A percentile compares a stretch with the other conserved stretches of the same genome.
These are phyloP conservation scores for Peromyscus nudipes DNA, from an alignment of 2,797 vertebrate genomes.

Conservation along the genomic window DNA sequence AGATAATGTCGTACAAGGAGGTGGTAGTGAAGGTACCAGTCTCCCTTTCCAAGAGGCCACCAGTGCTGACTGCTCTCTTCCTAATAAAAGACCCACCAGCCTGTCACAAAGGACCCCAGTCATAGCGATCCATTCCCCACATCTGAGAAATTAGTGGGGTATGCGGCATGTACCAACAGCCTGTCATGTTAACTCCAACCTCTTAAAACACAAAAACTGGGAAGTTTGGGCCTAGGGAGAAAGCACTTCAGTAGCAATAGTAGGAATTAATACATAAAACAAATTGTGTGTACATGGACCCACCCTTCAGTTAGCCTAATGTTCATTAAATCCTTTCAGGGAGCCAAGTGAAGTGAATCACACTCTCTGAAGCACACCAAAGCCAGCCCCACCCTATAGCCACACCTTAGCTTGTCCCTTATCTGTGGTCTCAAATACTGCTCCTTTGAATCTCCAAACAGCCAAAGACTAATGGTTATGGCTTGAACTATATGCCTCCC, in stretches of 20 bases:
- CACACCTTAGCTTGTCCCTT: not conserved
- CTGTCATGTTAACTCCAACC: not conserved
- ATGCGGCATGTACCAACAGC: not conserved
- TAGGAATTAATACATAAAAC: not conserved
- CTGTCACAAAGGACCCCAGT: not conserved
- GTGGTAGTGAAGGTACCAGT: not conserved
- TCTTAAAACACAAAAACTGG: not conserved
- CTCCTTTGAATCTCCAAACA: not conserved
- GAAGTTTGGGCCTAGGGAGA: not conserved
- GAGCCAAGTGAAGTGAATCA: not conserved
- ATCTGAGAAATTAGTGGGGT: not conserved
- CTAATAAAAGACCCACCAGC: not conserved
- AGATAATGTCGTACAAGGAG: slow-evolving; percentile 36
- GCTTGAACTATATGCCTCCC: not conserved
- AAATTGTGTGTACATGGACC: not conserved
- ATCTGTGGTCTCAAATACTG: not conserved
- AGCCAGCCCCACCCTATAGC: not conserved
- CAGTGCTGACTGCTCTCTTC: slow-evolving; percentile 31
- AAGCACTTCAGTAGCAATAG: not conserved
- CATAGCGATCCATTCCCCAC: not conserved
- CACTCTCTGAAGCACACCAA: not conserved
- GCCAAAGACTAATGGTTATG: not conserved
- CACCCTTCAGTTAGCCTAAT: not conserved
- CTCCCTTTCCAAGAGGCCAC: not conserved
- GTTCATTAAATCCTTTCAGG: not conserved